Conservation (phyloP, 2,797 vertebrate species). For the Pelodytes ibericus region DNA sequence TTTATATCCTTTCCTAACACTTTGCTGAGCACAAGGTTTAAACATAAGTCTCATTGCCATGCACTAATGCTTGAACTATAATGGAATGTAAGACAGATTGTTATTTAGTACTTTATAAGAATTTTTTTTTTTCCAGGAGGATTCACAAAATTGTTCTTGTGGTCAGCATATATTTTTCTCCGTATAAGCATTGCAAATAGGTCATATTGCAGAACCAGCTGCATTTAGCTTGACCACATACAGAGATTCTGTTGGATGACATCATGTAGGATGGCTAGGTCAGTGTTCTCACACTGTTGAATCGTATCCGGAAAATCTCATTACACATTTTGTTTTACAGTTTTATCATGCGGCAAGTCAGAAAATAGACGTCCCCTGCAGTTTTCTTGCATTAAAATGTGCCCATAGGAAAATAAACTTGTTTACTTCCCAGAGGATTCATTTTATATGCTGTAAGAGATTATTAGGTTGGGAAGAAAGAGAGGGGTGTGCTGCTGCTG, state of each 20-base stretch:
- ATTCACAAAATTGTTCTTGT: background rate
- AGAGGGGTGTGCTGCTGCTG: no score
- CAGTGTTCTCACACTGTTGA: background rate
- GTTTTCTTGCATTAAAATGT: conserved; percentile 1
- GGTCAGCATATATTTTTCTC: background rate
- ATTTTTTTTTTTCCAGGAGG: background rate
- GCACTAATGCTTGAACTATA: no score
- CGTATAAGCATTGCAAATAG: background rate
- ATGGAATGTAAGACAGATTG: background rate
- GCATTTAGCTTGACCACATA: conserved; percentile 8
- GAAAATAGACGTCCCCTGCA: background rate
- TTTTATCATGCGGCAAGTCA: background rate
- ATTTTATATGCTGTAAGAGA: background rate
- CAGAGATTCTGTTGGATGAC: background rate
- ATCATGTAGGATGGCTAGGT: background rate
- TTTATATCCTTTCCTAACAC: no score
- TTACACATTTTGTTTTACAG: conserved; percentile 15
- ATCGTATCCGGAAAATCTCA: conserved; percentile 8
- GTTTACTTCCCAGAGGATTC: background rate
- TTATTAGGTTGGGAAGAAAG: no score
- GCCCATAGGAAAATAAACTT: background rate
- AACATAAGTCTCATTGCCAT: no score
- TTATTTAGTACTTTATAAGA: background rate
- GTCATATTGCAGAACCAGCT: conserved; percentile 1
- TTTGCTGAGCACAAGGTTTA: no score